Conservation (phyloP, 2,113 vertebrate genomes). For the Oryzias melastigma region DNA sequence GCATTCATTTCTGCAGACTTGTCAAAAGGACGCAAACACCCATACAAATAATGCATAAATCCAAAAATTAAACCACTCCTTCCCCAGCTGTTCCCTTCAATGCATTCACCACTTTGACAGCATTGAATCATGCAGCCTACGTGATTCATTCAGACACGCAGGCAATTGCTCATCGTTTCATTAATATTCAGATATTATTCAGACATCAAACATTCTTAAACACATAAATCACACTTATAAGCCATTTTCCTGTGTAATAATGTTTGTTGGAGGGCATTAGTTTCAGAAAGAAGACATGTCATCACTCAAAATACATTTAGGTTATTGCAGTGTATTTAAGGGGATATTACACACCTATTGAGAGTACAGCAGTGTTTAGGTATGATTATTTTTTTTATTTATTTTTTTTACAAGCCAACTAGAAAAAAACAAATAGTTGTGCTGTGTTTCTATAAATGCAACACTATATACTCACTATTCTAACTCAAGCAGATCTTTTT, state of each 20-base stretch:
- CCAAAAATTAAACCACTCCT: slow-evolving; percentile 31
- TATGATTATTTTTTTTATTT: neutral
- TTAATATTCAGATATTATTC: slow-evolving; percentile 66
- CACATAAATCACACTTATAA: slow-evolving; percentile 58
- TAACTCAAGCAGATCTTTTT: slow-evolving; percentile 5
- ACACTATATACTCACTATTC: neutral
- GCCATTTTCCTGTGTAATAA: slow-evolving; percentile 37
- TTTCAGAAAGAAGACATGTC: slow-evolving; percentile 36
- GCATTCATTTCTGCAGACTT: neutral
- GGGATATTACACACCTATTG: neutral
- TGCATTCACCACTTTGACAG: slow-evolving; percentile 36
- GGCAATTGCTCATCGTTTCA: slow-evolving; percentile 58
- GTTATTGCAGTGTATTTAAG: slow-evolving; percentile 5
- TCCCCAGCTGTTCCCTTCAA: slow-evolving; percentile 49
- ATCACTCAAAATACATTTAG: slow-evolving; percentile 33
- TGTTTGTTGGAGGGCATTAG: slow-evolving; percentile 54
- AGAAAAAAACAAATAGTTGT: neutral
- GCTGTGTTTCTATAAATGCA: neutral
- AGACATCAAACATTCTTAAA: slow-evolving; percentile 58
- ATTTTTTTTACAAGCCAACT: neutral
- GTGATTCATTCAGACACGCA: slow-evolving; percentile 54
- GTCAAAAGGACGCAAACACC: neutral
- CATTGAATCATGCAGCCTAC: slow-evolving; percentile 48
- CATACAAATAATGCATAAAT: slow-evolving; percentile 17
- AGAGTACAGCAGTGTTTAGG: slow-evolving; percentile 1